Evolutionary conservation across 2,797 vertebrate species (phyloP), one percentile per base, ranked within the genome.

Genomic region (Poliocrania exsul): DNA sequence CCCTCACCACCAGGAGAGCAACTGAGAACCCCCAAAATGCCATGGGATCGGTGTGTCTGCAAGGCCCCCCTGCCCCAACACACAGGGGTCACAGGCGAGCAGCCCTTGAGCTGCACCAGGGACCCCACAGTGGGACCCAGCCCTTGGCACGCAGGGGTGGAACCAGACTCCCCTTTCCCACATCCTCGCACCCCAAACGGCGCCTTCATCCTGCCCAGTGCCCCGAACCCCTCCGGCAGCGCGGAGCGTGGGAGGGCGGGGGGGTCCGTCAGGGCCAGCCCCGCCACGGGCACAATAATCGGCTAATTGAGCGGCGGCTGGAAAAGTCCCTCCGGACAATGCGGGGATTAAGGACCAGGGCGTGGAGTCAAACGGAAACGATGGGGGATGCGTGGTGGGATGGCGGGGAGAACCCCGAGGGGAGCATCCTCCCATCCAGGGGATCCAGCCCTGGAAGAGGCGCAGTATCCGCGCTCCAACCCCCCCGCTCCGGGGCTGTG

Each of bases 241-340:
- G 9, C 4, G 7, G 42, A 12, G 51, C 9, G 11, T 51, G 87
- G 91, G 81, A 5, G 18, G 74, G 70, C 13, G 24, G 84, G 66
- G 9, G 49, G 85, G 71, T 58, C 72, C 2, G 8, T 21, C 10
- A 1, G 47, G 42, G 69, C 31, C 53, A 4, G 37, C 78, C 72
- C 77, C 5, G 21, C 66, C 40, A 21, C 67, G 6, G 28, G 28
- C 21, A 75, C 89, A 58, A 62, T 74, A 29, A 91, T 82, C 21
- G 6, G n/a, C 86, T 89, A 95, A 95, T 95, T 90, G 92, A 95
- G 90, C 60, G 28, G 40, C 0, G 80, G 85, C 83, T 93, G 95
- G 81, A 95, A 93, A 95, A 91, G 92, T 20, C 91, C 46, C 72
- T 24, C 6, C 0, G 37, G 87, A 95, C 92, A 95, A 95, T 31